phyloP scores from a whole-genome alignment of 2,113 vertebrate genomes.

The Hepsetus odoe region DNA sequence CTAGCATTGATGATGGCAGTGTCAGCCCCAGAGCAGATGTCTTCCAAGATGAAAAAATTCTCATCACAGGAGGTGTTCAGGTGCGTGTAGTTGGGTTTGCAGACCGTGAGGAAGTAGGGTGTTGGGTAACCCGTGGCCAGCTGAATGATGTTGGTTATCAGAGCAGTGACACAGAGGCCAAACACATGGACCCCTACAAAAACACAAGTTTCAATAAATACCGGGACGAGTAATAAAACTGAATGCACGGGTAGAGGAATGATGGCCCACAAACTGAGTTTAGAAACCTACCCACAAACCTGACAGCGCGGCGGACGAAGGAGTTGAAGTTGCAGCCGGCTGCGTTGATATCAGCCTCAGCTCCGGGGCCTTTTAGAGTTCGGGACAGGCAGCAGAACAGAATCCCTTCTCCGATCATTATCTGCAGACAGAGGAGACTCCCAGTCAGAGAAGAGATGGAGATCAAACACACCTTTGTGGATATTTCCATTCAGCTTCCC shows the following conservation, averaged over 20 bases:
- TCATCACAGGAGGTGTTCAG: slow-evolving; percentile 92
- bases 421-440: slow-evolving; percentile 74
- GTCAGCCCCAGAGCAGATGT: slow-evolving; percentile 93
- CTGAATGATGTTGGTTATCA: slow-evolving; percentile 96
- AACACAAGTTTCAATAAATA: not conserved
- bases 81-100: slow-evolving; percentile 95
- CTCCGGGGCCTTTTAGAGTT: slow-evolving; percentile 79
- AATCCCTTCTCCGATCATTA: slow-evolving; percentile 97
- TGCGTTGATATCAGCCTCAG: slow-evolving; percentile 93
- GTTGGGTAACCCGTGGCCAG: slow-evolving; percentile 94
- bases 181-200: slow-evolving; percentile 92
- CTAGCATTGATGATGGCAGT: slow-evolving; percentile 86
- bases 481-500: slow-evolving; percentile 21
- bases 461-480: slow-evolving; percentile 33
- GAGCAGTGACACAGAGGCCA: slow-evolving; percentile 94
- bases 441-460: slow-evolving; percentile 26
- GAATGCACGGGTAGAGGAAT: not conserved
- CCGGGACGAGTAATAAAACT: not conserved
- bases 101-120: slow-evolving; percentile 96
- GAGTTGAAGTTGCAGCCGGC: slow-evolving; percentile 99
- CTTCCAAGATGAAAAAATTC: slow-evolving; percentile 92
- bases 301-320: slow-evolving; percentile 92
- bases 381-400: slow-evolving; percentile 94
- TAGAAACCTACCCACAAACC: slow-evolving; percentile 86
- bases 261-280: not conserved